Evolutionary conservation across 2,888 invertebrate species (phyloP), one percentile per base, ranked within the genome.

Genomic region (Reticulitermes lucifugus): DNA sequence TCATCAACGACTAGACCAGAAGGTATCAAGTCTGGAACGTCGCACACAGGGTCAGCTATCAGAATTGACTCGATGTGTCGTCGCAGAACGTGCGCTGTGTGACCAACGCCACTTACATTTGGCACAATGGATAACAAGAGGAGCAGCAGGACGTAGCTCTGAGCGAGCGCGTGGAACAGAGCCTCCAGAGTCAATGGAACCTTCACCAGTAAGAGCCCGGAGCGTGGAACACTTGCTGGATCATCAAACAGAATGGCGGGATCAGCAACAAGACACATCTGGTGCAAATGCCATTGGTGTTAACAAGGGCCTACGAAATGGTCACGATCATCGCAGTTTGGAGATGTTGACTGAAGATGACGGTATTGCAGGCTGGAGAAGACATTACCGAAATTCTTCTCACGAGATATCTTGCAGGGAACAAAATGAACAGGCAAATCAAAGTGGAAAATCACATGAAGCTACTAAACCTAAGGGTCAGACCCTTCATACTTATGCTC

Each of bases 11-110:
- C 90, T 98, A 79, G 96, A 96, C 87, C 94, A 96, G 88, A 95
- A 97, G 88, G 96, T 98, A 0, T 95, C 96, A 9, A 95, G 95
- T 88, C 91, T 96, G 84, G 96, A 96, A 89, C 93, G 94, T 89
- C 93, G 94, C 87, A 96, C 96, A 0, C 93, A 95, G 88, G 95
- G 95, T 25, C 94, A 95, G 89, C 94, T 96, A 88, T 94, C 95
- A 6, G 94, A 95, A 87, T 89, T 96, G 83, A 94, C 95, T 0
- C 93, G 94, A 88, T 93, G 93, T 85, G 93, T 95, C 2, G 94
- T 94, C 1, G 93, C 93, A 0, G 95, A 95, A 88, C 91, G 94
- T 88, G 92, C 93, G 0, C 90, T 93, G 84, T 94, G 95, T 88
- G 90, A 93, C 84, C 94, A 94, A 86, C 92, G 94, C 82, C 94